Percentiles rank a stretch among this genome's conserved stretches.
Conservation (phyloP, 2,888 invertebrate species). For the Pemphredon lugubris region DNA sequence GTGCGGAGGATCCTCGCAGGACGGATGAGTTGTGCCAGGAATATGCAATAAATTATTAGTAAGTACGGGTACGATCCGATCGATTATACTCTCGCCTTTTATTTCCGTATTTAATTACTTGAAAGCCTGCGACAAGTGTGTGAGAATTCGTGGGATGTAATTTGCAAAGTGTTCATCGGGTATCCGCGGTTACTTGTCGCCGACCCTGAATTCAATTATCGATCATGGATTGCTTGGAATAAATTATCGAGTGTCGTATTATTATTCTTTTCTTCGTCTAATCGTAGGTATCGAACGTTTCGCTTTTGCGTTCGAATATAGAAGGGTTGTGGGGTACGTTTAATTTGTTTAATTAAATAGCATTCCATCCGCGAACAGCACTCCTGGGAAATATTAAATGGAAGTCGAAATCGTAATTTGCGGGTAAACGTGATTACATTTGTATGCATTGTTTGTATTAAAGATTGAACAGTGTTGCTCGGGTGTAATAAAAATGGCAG, state of each 20-base stretch:
- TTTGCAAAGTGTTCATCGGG: slow-evolving; percentile 8
- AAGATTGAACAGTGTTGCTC: slow-evolving; percentile 35
- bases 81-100: too few species aligned
- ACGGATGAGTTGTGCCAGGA: neutral
- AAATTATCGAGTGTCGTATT: slow-evolving; percentile 27
- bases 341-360: too few species aligned
- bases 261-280: too few species aligned
- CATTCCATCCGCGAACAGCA: too few species aligned
- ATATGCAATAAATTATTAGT: neutral
- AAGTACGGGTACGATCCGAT: too few species aligned
- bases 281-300: too few species aligned
- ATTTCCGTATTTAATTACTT: neutral
- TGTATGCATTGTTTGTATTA: slow-evolving; percentile 23
- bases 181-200: slow-evolving; percentile 23
- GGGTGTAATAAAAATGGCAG: slow-evolving; percentile 75
- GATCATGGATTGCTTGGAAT: slow-evolving; percentile 53
- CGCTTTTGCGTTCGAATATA: too few species aligned
- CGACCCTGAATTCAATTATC: slow-evolving; percentile 53
- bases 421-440: neutral
- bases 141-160: neutral
- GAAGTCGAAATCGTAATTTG: slow-evolving; percentile 3
- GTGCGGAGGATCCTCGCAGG: neutral
- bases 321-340: too few species aligned
- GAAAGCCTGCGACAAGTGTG: neutral
- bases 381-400: too few species aligned